Evolutionary conservation across 2,888 invertebrate genomes (phyloP), one percentile per base, ranked within the genome.

Genomic region (Teleiodes luculella): DNA sequence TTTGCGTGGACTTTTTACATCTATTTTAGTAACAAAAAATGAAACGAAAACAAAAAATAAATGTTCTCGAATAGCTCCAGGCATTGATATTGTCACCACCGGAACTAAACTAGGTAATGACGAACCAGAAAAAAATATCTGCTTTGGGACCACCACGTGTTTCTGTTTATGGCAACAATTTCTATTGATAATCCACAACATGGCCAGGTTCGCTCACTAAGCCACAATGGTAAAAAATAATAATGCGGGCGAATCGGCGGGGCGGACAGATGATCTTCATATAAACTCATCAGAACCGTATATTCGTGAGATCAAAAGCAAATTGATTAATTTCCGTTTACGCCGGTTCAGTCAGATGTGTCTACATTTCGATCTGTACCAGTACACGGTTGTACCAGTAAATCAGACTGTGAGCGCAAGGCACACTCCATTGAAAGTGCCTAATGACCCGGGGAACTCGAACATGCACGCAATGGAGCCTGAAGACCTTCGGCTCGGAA

Each of bases 311-410:
- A n/a, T 60, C 61, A 62, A 66, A 66, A 68, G 64, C 68, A 64
- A 69, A 78, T 79, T 77, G 76, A 78, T 76, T 78, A 74, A 79
- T 80, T 78, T 80, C 80, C 80, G 70, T 65, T 72, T 68, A 65
- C 68, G 67, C 66, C 48, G 35, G 35, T 18, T n/a, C n/a, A 13
- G 35, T n/a, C n/a, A 13, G 35, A 14, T 36, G 24, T 37, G 13
- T 28, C 49, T 37, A n/a, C 36, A 37, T 49, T n/a, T 49, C 43
- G 37, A 49, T 37, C 37, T 8, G 37, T 37, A 7, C 37, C n/a
- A 20, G 41, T 10, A 11, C 14, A 49, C 35, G n/a, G 16, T 14
- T 51, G 48, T 47, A 39, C 53, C 53, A 55, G 52, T 31, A 53
- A 50, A 52, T 52, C 56, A 28, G 36, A 35, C 24, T 20, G 24